These are phyloP conservation scores for Hipposideros larvatus DNA, from an alignment of 2,797 vertebrate species.

Conservation along the genomic window DNA sequence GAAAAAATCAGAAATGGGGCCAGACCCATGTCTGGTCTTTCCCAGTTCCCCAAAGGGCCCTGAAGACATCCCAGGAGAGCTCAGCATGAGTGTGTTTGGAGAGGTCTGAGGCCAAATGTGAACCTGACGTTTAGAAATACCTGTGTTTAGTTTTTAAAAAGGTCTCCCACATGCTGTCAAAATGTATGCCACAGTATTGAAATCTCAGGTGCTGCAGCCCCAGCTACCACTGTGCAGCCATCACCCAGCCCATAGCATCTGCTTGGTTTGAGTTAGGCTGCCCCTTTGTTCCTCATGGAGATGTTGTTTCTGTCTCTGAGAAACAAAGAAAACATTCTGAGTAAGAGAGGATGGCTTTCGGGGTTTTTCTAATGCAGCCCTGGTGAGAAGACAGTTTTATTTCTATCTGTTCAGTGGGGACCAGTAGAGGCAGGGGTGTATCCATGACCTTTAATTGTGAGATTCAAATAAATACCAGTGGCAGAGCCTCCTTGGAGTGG, in stretches of 20 bases:
- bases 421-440: neutral
- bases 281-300: conserved; percentile 28
- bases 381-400: conserved; percentile 54
- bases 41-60: neutral
- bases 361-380: neutral
- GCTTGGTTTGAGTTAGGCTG: neutral
- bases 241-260: rapidly evolving
- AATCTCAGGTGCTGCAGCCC: neutral
- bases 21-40: neutral
- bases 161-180: neutral
- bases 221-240: neutral
- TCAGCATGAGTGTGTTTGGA: neutral
- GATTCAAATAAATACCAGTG: neutral
- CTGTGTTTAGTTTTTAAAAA: neutral
- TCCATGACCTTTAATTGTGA: neutral
- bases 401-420: neutral
- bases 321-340: conserved; percentile 66
- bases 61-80: neutral
- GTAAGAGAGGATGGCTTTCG: neutral
- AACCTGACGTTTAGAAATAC: neutral
- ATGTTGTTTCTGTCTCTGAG: conserved; percentile 50
- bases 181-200: neutral
- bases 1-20: neutral
- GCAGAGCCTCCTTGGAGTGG: neutral
- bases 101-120: neutral